Percentiles rank a stretch among this genome's conserved stretches.
These are phyloP conservation scores for Rhyacichthys aspro DNA, from an alignment of 2,797 vertebrate genomes.

Conservation along the genomic window DNA sequence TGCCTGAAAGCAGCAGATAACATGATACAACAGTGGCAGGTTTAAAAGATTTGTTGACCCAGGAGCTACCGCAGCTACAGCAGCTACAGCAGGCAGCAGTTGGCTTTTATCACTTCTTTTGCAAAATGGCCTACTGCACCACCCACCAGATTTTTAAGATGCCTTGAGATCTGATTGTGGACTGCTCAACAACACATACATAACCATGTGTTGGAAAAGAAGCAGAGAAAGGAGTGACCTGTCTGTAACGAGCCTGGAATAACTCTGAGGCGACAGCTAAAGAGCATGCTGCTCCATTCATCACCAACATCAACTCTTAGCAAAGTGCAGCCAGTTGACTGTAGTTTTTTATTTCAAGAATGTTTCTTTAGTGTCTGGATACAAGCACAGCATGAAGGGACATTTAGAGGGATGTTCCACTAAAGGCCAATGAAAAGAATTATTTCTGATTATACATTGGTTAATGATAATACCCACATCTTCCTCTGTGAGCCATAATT, in stretches of 20 bases:
- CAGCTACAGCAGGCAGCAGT: no score
- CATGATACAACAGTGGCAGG: slow-evolving; percentile 10
- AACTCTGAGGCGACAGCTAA: slow-evolving; percentile 74
- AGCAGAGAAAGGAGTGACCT: slow-evolving; percentile 29
- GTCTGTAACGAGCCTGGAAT: slow-evolving; percentile 51
- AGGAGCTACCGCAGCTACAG: slow-evolving; percentile 12
- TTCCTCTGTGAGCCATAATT: slow-evolving; percentile 74
- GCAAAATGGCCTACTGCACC: not conserved
- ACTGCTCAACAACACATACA: slow-evolving; percentile 14
- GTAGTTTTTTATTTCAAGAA: not conserved
- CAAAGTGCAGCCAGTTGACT: not conserved
- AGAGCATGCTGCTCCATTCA: slow-evolving; percentile 53
- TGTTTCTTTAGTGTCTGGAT: slow-evolving; percentile 9
- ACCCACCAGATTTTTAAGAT: slow-evolving; percentile 8
- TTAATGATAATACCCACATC: slow-evolving; percentile 79
- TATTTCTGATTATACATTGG: slow-evolving; percentile 80
- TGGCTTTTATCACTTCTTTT: slow-evolving; percentile 9
- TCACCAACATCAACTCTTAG: slow-evolving; percentile 13
- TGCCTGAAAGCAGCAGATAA: slow-evolving; percentile 2
- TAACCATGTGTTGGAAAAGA: slow-evolving; percentile 18
- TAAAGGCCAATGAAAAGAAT: slow-evolving; percentile 74
- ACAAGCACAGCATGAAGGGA: not conserved
- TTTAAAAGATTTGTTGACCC: slow-evolving; percentile 15
- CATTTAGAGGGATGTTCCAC: slow-evolving; percentile 44
- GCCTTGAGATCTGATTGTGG: slow-evolving; percentile 22